A percentile compares a stretch with the other conserved stretches of the same genome.
phyloP scores from a whole-genome alignment of 1,140 invertebrate species.

The Megalopta genalis region DNA sequence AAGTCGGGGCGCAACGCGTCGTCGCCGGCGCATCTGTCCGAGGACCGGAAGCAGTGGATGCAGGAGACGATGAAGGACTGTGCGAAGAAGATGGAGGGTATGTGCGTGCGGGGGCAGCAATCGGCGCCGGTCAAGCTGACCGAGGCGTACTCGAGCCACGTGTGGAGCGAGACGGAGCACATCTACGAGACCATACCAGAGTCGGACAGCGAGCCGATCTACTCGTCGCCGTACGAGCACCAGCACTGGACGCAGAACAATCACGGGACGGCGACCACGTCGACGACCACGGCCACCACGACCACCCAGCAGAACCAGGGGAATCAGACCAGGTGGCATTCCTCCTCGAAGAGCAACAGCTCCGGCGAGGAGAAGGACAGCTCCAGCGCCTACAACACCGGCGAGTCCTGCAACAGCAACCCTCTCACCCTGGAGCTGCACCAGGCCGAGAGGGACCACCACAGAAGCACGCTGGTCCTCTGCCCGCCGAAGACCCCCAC shows the following conservation, averaged over 20 bases:
- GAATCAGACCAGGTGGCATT: conserved; percentile 69
- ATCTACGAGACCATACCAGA: conserved; percentile 87
- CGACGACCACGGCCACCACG: neutral
- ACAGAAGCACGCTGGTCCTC: conserved; percentile 79
- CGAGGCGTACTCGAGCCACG: conserved; percentile 71
- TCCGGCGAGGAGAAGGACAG: conserved; percentile 84
- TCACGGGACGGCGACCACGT: conserved; percentile 10
- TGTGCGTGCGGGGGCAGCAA: conserved; percentile 65
- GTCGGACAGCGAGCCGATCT: conserved; percentile 84
- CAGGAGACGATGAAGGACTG: conserved; percentile 72
- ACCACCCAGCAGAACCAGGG: conserved; percentile 20
- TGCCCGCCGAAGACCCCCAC: conserved; percentile 70
- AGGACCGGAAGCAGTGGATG: conserved; percentile 64
- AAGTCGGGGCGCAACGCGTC: conserved; percentile 59
- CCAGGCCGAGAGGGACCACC: conserved; percentile 74
- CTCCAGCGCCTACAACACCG: conserved; percentile 89
- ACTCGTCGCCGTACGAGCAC: conserved; percentile 84
- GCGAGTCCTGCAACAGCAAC: conserved; percentile 87
- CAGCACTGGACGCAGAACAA: conserved; percentile 63
- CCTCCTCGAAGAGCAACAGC: conserved; percentile 80
- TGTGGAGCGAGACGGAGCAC: conserved; percentile 82
- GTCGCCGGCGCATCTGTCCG: conserved; percentile 54
- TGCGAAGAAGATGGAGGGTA: conserved; percentile 69
- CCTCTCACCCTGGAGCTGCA: conserved; percentile 84
- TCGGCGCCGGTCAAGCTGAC: conserved; percentile 63